Base-by-base conservation (phyloP, 2,888 invertebrate species). In the Monochamus alternatus region DNA sequence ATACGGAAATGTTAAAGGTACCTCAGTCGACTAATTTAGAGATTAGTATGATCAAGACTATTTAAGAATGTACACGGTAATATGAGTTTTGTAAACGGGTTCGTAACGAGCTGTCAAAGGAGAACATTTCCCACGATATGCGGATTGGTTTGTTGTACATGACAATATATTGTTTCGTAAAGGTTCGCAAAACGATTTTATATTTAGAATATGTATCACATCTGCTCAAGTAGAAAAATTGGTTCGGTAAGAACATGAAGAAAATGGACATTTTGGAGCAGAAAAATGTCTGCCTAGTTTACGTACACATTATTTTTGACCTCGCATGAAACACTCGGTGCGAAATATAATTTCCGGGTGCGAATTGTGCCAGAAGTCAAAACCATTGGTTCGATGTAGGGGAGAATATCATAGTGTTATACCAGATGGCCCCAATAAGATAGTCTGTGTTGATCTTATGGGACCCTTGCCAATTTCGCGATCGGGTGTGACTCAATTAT, bases 181-280 rank as follows among this genome's bases (percentile, higher is more conserved):
- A 7, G 38, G 38, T 38, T 38, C 38, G 38, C 38, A 38, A 38
- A 1, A 38, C 38, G 38, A 38, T 38, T 38, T 38, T 38, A 38
- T 38, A 7, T 38, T 38, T 7, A 38, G 38, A 38, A 38, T 38
- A 4, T 38, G 38, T 38, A 38, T 38, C 7, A 1, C 38, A 2
- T 38, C 38, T 7, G 4, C 38, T 38, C 38, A 38, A 1, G 38
- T 38, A 7, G 38, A 4, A 38, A 38, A 38, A 5, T 2, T 38
- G 38, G 63, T 68, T 12, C 10, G 62, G 14, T 59, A 72, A 62
- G 64, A 75, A 68, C 68, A 75, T 12, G 12, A 69, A 44, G 64
- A 68, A 8, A 31, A 65, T 9, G 75, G 69, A 1, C 75, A 75
- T 75, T 75, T 75, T 30, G 73, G 75, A 3, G 52, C 67, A 5